Conservation (phyloP, 2,797 vertebrate genomes). For the Onychomys leucogaster region DNA sequence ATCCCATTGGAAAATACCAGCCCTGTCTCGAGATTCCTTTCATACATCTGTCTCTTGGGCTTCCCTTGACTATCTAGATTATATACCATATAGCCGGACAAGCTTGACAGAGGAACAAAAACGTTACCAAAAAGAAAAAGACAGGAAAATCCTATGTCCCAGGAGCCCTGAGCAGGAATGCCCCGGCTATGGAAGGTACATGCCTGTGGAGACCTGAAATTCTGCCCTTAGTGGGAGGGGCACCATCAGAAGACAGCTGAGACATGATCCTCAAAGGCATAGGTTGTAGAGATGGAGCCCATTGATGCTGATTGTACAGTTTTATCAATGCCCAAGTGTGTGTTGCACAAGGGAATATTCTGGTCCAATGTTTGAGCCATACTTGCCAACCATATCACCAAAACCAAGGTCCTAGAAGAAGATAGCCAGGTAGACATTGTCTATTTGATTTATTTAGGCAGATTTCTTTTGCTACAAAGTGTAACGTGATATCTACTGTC, state of each 20-base stretch:
- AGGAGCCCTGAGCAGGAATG: neutral
- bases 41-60: neutral
- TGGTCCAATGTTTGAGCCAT: neutral
- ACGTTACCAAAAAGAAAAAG: neutral
- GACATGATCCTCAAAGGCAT: neutral
- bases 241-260: neutral
- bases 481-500: neutral
- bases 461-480: neutral
- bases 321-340: neutral
- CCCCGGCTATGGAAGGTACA: neutral
- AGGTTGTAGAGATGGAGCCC: neutral
- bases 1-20: neutral
- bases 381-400: neutral
- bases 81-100: neutral
- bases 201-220: neutral
- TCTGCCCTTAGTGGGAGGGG: neutral
- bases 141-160: neutral
- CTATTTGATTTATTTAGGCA: neutral
- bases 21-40: conserved; percentile 16
- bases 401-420: neutral
- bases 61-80: neutral
- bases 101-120: neutral
- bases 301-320: too few species aligned
- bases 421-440: neutral
- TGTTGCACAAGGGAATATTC: neutral